A percentile compares a stretch with the other conserved stretches of the same genome.
phyloP scores from a whole-genome alignment of 2,113 vertebrate genomes.

The Mesoclemmys tuberculata region DNA sequence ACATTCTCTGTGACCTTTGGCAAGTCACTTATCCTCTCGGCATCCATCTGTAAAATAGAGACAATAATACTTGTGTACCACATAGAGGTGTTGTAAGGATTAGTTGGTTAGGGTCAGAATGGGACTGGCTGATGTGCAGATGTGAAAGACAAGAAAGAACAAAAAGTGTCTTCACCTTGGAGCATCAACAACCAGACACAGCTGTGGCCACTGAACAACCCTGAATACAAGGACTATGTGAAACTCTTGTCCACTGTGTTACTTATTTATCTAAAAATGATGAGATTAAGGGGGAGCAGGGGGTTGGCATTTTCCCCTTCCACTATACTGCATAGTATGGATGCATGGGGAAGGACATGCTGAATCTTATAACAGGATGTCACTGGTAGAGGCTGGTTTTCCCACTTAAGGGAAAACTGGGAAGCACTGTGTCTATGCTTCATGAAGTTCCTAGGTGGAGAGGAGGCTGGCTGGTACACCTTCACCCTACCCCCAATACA shows the following conservation, averaged over 20 bases:
- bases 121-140: not conserved
- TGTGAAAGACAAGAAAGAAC: not conserved
- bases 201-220: not conserved
- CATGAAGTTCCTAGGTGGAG: not conserved
- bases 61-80: fast-evolving
- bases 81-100: not conserved
- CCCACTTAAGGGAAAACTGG: not conserved
- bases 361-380: not conserved
- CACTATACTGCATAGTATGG: not conserved
- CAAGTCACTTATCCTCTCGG: not conserved
- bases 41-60: not conserved
- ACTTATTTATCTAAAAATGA: not conserved
- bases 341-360: not conserved
- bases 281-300: not conserved
- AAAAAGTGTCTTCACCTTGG: not conserved
- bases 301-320: not conserved
- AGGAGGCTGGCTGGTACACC: not conserved
- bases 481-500: not conserved
- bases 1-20: fast-evolving
- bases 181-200: not conserved
- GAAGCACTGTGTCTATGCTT: not conserved
- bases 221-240: not conserved
- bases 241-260: not conserved
- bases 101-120: not conserved
- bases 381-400: not conserved